Evolutionary conservation across 2,797 vertebrate genomes (phyloP).

Genomic region (Pangasius sanitwongsei): DNA sequence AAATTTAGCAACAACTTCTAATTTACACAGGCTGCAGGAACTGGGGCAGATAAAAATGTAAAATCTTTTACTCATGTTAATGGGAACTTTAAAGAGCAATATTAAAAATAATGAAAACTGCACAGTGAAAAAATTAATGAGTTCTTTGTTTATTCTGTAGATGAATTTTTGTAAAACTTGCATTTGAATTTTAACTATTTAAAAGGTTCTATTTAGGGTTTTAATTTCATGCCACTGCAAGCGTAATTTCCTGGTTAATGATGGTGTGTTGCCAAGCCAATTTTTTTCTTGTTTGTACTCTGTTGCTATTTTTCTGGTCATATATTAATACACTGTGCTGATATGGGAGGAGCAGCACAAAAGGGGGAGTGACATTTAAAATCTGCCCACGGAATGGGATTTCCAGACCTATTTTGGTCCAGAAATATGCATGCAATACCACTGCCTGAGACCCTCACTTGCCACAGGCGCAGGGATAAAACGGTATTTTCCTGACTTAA

Average conservation of each 20-base stretch:
- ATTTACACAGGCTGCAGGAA: neutral
- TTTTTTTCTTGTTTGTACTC: neutral
- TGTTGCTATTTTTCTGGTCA: conserved; percentile 1
- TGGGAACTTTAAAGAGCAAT: neutral
- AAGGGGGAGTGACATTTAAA: conserved; percentile 17
- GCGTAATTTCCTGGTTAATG: neutral
- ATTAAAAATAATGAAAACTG: neutral
- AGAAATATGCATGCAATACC: neutral
- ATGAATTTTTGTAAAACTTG: neutral
- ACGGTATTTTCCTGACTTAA: neutral
- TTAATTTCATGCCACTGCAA: neutral
- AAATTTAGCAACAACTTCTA: neutral
- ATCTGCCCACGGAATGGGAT: neutral
- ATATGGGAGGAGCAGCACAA: neutral
- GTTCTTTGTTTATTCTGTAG: neutral
- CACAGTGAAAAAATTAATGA: neutral
- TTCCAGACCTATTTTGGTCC: neutral
- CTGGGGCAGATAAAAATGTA: neutral
- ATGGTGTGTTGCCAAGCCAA: neutral
- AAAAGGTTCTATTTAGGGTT: neutral
- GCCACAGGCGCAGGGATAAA: too few relatives aligned
- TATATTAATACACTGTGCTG: neutral
- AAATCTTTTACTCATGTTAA: neutral
- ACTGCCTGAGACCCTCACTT: neutral
- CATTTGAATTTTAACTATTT: neutral